Evolutionary conservation across 1,140 invertebrate species (phyloP).

Genomic region (Acromyrmex heyeri): DNA sequence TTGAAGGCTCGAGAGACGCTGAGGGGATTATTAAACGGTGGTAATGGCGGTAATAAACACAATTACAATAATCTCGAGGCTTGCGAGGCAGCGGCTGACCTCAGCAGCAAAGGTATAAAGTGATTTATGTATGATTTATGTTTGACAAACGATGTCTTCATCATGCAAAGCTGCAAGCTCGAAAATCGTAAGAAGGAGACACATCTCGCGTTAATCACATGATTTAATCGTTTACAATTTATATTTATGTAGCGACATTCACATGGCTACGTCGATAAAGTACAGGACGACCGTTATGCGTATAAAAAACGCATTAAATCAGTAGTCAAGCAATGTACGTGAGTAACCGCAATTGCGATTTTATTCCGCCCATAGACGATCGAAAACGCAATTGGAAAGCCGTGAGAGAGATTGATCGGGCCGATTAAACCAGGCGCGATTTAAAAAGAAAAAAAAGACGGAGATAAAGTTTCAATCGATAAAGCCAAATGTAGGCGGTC

Average conservation of each 20-base stretch:
- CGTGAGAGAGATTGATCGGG: conserved; percentile 31
- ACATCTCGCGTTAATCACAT: neutral
- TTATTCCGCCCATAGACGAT: conserved; percentile 22
- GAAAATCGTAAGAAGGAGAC: neutral
- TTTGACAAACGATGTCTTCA: conserved; percentile 41
- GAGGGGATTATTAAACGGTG: conserved; percentile 69
- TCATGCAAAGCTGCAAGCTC: conserved; percentile 5
- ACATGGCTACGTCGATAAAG: neutral
- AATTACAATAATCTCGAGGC: conserved; percentile 69
- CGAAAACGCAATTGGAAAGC: conserved; percentile 29
- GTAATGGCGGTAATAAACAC: conserved; percentile 67
- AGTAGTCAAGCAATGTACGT: neutral
- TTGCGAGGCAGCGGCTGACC: conserved; percentile 55
- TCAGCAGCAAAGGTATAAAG: conserved; percentile 58
- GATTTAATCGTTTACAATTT: conserved; percentile 36
- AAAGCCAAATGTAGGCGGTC: conserved; percentile 18
- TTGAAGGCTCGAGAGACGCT: conserved; percentile 19
- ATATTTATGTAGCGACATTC: neutral
- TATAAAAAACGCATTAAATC: conserved; percentile 7
- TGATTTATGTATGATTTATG: conserved; percentile 61
- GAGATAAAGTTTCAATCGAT: conserved; percentile 46
- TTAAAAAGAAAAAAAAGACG: conserved; percentile 25
- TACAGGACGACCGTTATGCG: conserved; percentile 9
- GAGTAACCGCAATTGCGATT: conserved; percentile 5
- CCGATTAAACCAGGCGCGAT: conserved; percentile 33